Base-by-base conservation (phyloP, 1,140 invertebrate species). In the Pachyrhynchus sulphureomaculatus region DNA sequence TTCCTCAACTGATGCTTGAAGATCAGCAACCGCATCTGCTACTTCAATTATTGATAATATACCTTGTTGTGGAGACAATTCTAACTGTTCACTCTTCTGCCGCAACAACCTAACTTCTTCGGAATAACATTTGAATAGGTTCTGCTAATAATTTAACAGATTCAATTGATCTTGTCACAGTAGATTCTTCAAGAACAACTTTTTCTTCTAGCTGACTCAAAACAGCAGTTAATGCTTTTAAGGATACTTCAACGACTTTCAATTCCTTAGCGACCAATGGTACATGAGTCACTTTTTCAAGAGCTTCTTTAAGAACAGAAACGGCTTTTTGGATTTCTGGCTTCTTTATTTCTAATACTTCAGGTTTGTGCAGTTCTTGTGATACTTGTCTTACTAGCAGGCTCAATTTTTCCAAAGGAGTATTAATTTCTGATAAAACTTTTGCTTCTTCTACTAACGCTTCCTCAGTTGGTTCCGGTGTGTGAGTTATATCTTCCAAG, bases 1-100 rank as follows among this genome's bases (percentile, higher is more conserved):
- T 15, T 54, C 12, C 29, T 64, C 41, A 18, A 61, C 37, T 10
- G 23, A 4, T n/a, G 0, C 15, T 26, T 21, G 10, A 13, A 64
- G 24, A 4, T 37, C 21, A 21, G 13, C 26, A 12, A 66, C 33
- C 12, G 33, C 13, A 17, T 57, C 54, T 24, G 15, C 26, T 32
- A 63, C 15, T 39, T 61, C 36, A n/a, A 56, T 26, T 6, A 69
- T 17, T n/a, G 49, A 36, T 12, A 67, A 33, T 21, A 68, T 41
- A 4, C 62, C 68, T 52, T 64, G 58, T 33, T 64, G 55, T 10
- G 47, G 37, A 23, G 9, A 13, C n/a, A 18, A 3, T 5, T 26
- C 13, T 1, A 18, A 8, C 8, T 29, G 23, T 37, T 64, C 17
- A 5, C 9, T 37, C 17, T 59, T 37, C 4, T 26, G 12, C 47